Base-by-base conservation (phyloP, 1,140 invertebrate genomes). In the Ceratina japonica region DNA sequence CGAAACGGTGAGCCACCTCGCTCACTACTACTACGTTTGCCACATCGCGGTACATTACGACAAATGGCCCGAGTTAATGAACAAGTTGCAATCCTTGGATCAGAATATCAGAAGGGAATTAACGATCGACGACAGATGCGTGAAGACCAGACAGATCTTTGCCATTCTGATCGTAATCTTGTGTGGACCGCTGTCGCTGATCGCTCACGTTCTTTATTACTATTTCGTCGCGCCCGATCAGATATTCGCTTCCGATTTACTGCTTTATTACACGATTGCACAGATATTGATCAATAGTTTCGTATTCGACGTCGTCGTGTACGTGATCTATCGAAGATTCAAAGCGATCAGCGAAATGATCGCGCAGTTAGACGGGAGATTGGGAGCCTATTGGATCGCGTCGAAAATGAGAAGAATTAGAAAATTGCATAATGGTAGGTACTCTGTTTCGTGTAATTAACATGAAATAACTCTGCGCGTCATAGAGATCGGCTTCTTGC, bases 1-100 rank as follows among this genome's bases (percentile, higher is more conserved):
- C 70, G 88, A 90, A 56, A 77, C 80, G 0, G 63, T 82, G 0
- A 86, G 76, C 65, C 89, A 89, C 64, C 59, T 89, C 0, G 82
- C 89, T 2, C 79, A 87, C 8, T 90, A 89, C 54, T 90, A 89
- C 52, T 90, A 89, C 44, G 87, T 90, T n/a, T 82, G 51, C 20
- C 82, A 87, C 12, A 80, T 87, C 4, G n/a, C 86, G 37, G 44
- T 75, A 1, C 79, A 89, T 20, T 85, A 89, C 37, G 65, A 79
- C 22, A 89, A 84, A 44, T 90, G 89, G 89, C 79, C 83, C 5
- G 66, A 86, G 24, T 63, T 89, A 27, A 86, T 89, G 72, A 76
- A 79, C 22, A 86, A 64, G 44, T 72, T 90, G 12, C 64, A 80
- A 7, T 61, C 20, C 2, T 61, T 89, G 49, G 85, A 90, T 51